Percentiles rank a stretch among this genome's conserved stretches.
Conservation (phyloP, 2,797 vertebrate genomes). For the Mycteria americana region DNA sequence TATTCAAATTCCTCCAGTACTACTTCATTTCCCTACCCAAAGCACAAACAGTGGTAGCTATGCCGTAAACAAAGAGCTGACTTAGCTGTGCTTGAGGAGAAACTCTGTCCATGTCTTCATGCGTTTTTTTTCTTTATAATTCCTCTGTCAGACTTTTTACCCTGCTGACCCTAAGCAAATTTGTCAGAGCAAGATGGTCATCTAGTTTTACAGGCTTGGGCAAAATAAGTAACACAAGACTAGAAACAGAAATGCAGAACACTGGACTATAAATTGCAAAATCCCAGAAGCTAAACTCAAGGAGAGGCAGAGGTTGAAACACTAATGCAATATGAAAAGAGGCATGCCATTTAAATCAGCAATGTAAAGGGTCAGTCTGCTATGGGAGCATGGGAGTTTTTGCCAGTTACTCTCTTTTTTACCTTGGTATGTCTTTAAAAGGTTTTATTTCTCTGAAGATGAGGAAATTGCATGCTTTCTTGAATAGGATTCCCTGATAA, state of each 20-base stretch:
- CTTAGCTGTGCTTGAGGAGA: background rate
- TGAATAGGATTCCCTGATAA: background rate
- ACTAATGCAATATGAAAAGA: background rate
- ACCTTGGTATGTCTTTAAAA: background rate
- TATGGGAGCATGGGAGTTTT: background rate
- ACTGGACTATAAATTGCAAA: constrained; percentile 16
- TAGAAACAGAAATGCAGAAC: background rate
- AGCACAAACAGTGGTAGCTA: background rate
- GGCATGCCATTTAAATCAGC: background rate
- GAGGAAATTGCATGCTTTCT: background rate
- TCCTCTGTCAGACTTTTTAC: constrained; percentile 4
- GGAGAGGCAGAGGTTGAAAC: background rate
- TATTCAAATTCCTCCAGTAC: background rate
- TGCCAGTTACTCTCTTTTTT: background rate
- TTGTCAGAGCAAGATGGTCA: constrained; percentile 4
- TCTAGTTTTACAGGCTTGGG: constrained; percentile 1
- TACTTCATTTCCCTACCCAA: background rate
- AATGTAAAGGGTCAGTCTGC: background rate
- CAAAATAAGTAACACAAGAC: background rate
- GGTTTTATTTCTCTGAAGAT: background rate
- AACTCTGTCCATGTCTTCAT: background rate
- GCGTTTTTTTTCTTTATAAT: background rate
- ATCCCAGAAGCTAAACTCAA: constrained; percentile 14
- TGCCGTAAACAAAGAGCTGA: background rate
- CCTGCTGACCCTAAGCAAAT: constrained; percentile 10